A percentile compares a stretch with the other conserved stretches of the same genome.
Evolutionary conservation across 1,140 invertebrate species (phyloP).

Genomic region (Meloidogyne chitwoodi): DNA sequence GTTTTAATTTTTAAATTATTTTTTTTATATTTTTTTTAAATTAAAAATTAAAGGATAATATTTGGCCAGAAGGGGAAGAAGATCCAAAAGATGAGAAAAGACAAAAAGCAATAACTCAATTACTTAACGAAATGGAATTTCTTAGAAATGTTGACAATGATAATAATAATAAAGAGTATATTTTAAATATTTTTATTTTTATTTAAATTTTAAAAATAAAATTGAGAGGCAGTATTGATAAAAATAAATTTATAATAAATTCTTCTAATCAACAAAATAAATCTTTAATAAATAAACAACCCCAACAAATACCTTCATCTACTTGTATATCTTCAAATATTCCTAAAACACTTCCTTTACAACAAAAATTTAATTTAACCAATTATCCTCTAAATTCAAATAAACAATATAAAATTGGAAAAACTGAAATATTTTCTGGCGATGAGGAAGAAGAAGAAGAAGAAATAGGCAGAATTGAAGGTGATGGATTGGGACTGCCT

Average conservation of each 20-base stretch:
- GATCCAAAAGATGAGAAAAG: background rate
- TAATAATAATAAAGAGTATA: background rate
- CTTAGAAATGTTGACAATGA: background rate
- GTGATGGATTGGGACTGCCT: background rate
- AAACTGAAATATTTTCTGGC: background rate
- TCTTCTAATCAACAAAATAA: too few species aligned
- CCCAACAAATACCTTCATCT: too few species aligned
- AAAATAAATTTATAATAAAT: too few species aligned
- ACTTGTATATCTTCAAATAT: too few species aligned
- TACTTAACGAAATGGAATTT: constrained; percentile 2
- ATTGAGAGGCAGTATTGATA: too few species aligned
- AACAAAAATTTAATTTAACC: background rate
- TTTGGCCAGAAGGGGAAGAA: background rate
- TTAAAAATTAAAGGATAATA: background rate
- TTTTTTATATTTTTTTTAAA: background rate
- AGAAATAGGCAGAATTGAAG: background rate
- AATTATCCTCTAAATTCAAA: background rate
- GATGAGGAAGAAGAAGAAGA: background rate
- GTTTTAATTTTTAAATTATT: background rate
- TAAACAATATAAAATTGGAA: background rate
- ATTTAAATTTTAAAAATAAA: too few species aligned
- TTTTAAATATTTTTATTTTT: too few species aligned
- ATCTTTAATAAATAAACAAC: too few species aligned
- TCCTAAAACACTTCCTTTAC: background rate
- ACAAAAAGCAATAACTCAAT: background rate